These are phyloP conservation scores for Eupithecia abbreviata DNA, from an alignment of 2,888 invertebrate species.

Conservation along the genomic window DNA sequence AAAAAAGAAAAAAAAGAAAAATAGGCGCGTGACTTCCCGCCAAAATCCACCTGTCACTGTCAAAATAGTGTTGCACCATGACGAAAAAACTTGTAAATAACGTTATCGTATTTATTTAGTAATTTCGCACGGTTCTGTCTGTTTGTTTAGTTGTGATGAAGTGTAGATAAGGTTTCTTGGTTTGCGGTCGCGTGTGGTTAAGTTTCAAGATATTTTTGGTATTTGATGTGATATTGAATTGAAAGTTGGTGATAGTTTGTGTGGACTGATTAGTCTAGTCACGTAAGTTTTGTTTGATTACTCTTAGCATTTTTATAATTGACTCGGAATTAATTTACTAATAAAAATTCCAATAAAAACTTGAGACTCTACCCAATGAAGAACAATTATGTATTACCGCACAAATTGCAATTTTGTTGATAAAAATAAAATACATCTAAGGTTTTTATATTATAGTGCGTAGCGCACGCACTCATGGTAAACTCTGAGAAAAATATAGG, in stretches of 20 bases:
- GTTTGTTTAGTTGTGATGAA: slow-evolving; percentile 72
- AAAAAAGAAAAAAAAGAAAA: slow-evolving; percentile 33
- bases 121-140: slow-evolving; percentile 55
- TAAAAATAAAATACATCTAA: too few relatives aligned
- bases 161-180: slow-evolving; percentile 70
- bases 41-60: slow-evolving; percentile 30
- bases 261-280: slow-evolving; percentile 5
- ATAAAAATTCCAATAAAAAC: not conserved
- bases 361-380: not conserved
- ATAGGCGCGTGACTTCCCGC: not conserved
- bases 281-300: slow-evolving; percentile 12
- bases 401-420: not conserved
- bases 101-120: slow-evolving; percentile 39
- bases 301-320: not conserved
- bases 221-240: slow-evolving; percentile 30
- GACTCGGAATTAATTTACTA: not conserved
- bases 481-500: too few relatives aligned
- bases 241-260: slow-evolving; percentile 14
- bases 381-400: not conserved
- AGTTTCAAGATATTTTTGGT: slow-evolving; percentile 52
- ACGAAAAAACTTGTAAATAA: slow-evolving; percentile 14
- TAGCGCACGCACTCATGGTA: too few relatives aligned
- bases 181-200: slow-evolving; percentile 68
- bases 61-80: slow-evolving; percentile 20
- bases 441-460: too few relatives aligned